Evolutionary conservation across 2,888 invertebrate genomes (phyloP), one percentile per base, ranked within the genome.

Genomic region (Yponomeuta evonymella): DNA sequence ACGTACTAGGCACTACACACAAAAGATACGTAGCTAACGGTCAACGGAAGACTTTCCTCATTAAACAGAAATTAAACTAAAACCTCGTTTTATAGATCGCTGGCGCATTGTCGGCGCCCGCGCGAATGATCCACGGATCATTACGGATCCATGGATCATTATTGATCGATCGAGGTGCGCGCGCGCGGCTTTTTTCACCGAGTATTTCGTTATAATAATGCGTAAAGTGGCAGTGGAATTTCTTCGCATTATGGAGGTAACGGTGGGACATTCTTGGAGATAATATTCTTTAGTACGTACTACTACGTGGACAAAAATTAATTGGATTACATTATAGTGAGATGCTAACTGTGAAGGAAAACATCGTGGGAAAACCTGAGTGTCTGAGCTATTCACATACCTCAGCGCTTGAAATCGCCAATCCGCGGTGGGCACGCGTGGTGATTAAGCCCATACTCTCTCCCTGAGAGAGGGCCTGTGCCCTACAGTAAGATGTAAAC

Each of bases 81-180:
- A 30, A 65, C 29, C 65, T 30, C 65, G 65, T 30, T 67, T 67
- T 67, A 48, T 43, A 74, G 73, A 73, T 70, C 70, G 67, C 66
- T 67, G 64, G 72, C 68, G 71, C 68, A 73, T 75, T 72, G 29
- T 74, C 73, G 75, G 76, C 12, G 51, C 30, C 29, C 69, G 58
- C 70, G 63, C 62, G 33, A 80, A 80, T 75, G 83, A 82, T 83
- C 79, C 79, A 78, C 79, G 79, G 81, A 83, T 83, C 83, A 79
- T 84, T 79, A 76, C 51, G 51, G 51, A 58, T 58, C 51, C 15
- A 58, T 58, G 51, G 51, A 58, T 58, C 51, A 58, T 58, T 58
- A 58, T 58, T 43, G 70, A 69, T 69, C 69, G 69, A 69, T 69
- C 48, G 36, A 69, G 51, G n/a, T 36, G 70, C 10, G 30, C 30